These are phyloP conservation scores for Belgica antarctica DNA, from an alignment of 2,888 invertebrate species.

Conservation along the genomic window DNA sequence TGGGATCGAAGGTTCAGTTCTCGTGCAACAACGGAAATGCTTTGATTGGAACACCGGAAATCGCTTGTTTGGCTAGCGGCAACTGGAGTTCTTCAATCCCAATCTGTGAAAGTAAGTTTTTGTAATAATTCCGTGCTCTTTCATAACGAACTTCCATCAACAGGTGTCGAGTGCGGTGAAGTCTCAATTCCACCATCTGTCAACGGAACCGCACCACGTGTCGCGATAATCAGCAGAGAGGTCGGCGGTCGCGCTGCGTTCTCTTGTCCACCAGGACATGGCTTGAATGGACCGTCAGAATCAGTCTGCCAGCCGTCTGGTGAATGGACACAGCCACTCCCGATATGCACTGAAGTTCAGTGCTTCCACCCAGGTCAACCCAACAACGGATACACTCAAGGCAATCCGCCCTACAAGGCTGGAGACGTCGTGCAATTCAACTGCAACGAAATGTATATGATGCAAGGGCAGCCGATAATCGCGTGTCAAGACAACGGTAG, in stretches of 20 bases:
- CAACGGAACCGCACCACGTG: constrained; percentile 65
- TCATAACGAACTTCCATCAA: background rate
- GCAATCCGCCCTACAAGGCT: constrained; percentile 73
- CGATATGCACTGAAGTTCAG: constrained; percentile 57
- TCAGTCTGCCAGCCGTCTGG: constrained; percentile 74
- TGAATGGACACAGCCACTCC: constrained; percentile 69
- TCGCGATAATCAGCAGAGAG: constrained; percentile 72
- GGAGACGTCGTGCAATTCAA: constrained; percentile 85
- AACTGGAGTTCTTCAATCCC: constrained; percentile 83
- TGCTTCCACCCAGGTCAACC: constrained; percentile 74
- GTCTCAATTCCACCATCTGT: constrained; percentile 58
- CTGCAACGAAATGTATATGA: constrained; percentile 83
- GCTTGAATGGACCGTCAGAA: constrained; percentile 70
- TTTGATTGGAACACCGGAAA: constrained; percentile 70
- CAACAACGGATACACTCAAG: constrained; percentile 75
- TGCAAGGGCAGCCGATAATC: constrained; percentile 85
- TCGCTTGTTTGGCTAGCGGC: constrained; percentile 76
- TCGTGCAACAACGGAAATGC: constrained; percentile 78
- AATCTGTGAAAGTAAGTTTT: constrained; percentile 71
- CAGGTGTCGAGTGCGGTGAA: constrained; percentile 78
- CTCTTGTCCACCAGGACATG: constrained; percentile 75
- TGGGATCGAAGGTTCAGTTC: constrained; percentile 72
- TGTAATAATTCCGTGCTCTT: background rate
- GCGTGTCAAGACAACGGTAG: constrained; percentile 84
- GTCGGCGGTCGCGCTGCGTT: constrained; percentile 80